Evolutionary conservation across 2,113 vertebrate genomes (phyloP).

Genomic region (Sorex fumeus): DNA sequence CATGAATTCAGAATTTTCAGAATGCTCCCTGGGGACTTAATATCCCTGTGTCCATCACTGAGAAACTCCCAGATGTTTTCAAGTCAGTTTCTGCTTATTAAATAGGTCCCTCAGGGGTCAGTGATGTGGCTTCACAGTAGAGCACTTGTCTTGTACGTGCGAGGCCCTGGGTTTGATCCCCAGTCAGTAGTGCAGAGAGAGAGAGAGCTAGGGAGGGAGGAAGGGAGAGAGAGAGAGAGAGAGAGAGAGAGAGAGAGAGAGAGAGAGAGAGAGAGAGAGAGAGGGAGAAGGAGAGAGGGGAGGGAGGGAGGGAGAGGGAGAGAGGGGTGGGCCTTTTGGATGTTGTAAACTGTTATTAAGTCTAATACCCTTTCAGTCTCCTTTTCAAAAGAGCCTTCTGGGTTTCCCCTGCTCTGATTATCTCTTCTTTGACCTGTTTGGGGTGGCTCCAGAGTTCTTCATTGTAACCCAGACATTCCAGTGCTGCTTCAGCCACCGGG

Average conservation of each 20-base stretch:
- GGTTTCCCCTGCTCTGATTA: neutral
- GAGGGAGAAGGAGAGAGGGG: too few relatives aligned
- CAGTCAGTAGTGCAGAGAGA: too few relatives aligned
- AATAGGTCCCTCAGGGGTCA: neutral
- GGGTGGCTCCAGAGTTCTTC: too few relatives aligned
- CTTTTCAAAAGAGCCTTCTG: neutral
- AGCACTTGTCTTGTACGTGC: too few relatives aligned
- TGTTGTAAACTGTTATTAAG: constrained; percentile 1
- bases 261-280: too few relatives aligned
- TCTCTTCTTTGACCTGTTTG: neutral
- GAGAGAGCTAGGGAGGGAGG: too few relatives aligned
- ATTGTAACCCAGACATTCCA: too few relatives aligned
- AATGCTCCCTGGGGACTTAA: neutral
- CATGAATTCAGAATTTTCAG: neutral
- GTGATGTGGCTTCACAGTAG: too few relatives aligned
- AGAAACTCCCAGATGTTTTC: neutral
- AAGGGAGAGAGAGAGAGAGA: too few relatives aligned
- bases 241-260: too few relatives aligned
- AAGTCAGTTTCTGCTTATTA: neutral
- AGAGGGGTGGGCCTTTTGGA: neutral
- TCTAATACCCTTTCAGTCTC: neutral
- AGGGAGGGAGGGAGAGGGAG: too few relatives aligned
- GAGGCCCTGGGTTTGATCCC: too few relatives aligned
- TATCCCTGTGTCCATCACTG: neutral
- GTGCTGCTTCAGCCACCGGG: neutral